These are phyloP conservation scores for Cettia cetti DNA, from an alignment of 2,113 vertebrate genomes.

Conservation along the genomic window DNA sequence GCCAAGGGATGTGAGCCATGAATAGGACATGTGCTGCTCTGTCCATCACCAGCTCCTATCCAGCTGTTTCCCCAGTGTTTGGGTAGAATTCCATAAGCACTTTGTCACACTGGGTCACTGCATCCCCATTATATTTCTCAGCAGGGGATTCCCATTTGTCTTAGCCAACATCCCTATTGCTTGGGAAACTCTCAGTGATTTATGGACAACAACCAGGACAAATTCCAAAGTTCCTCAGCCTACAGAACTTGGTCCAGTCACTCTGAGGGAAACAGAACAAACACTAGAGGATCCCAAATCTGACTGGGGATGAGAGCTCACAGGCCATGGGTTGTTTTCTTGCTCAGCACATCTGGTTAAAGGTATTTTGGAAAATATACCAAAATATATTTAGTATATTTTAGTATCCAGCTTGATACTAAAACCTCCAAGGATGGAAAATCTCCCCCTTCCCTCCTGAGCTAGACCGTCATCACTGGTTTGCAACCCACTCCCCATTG, in stretches of 20 bases:
- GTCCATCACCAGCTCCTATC: neutral
- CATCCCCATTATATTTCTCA: neutral
- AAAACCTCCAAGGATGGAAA: neutral
- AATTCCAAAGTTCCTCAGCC: neutral
- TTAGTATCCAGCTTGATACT: neutral
- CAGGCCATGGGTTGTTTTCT: neutral
- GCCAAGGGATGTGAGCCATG: neutral
- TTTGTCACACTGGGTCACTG: neutral
- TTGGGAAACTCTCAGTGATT: neutral
- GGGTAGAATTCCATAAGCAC: neutral
- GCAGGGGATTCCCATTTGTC: neutral
- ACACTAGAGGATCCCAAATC: neutral
- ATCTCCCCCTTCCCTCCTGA: neutral
- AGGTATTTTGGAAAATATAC: neutral
- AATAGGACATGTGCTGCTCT: rapidly evolving
- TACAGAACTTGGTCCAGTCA: neutral
- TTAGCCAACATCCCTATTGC: neutral
- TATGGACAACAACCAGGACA: neutral
- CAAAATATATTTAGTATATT: no score
- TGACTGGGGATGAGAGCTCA: neutral
- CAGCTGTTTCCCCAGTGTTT: neutral
- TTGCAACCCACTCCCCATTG: neutral
- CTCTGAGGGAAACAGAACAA: neutral
- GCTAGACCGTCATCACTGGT: neutral
- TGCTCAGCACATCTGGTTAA: neutral